phyloP scores from a whole-genome alignment of 2,888 invertebrate genomes.

The Cyrtodaria siliqua region DNA sequence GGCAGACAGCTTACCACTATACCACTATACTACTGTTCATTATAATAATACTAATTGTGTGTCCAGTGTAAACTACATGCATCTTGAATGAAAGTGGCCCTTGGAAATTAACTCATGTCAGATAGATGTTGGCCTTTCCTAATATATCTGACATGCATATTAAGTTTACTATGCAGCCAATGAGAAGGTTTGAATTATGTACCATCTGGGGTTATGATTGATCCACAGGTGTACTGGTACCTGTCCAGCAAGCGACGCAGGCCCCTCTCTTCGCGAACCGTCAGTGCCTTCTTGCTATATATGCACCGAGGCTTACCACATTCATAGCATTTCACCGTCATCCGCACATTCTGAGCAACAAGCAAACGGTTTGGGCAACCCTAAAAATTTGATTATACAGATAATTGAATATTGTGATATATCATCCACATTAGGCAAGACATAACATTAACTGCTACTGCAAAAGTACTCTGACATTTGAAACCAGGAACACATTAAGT shows the following conservation, averaged over 20 bases:
- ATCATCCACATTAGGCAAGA: conserved; percentile 7
- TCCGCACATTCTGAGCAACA: conserved; percentile 44
- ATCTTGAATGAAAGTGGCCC: conserved; percentile 3
- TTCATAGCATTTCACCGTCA: conserved; percentile 28
- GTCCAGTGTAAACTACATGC: conserved; percentile 6
- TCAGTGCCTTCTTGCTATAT: conserved; percentile 41
- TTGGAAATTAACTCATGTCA: conserved; percentile 7
- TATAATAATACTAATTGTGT: conserved; percentile 17
- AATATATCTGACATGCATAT: conserved; percentile 5
- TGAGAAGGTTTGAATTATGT: conserved; percentile 5
- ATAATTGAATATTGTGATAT: conserved; percentile 2
- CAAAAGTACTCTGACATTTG: conserved; percentile 7
- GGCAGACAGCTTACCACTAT: conserved; percentile 14
- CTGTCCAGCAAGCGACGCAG: conserved; percentile 33
- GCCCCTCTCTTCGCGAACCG: conserved; percentile 27
- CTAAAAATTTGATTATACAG: conserved; percentile 11
- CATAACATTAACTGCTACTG: not conserved
- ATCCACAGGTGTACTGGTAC: conserved; percentile 40
- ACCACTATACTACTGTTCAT: not conserved
- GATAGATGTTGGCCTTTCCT: conserved; percentile 8
- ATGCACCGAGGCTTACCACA: conserved; percentile 52
- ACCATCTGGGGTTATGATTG: conserved; percentile 42
- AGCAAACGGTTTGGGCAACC: conserved; percentile 31
- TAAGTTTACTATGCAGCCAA: conserved; percentile 1
- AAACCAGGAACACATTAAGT: not conserved